A percentile compares a stretch with the other conserved stretches of the same genome.
These are phyloP conservation scores for Amiota mariae DNA, from an alignment of 2,888 invertebrate genomes.

Conservation along the genomic window DNA sequence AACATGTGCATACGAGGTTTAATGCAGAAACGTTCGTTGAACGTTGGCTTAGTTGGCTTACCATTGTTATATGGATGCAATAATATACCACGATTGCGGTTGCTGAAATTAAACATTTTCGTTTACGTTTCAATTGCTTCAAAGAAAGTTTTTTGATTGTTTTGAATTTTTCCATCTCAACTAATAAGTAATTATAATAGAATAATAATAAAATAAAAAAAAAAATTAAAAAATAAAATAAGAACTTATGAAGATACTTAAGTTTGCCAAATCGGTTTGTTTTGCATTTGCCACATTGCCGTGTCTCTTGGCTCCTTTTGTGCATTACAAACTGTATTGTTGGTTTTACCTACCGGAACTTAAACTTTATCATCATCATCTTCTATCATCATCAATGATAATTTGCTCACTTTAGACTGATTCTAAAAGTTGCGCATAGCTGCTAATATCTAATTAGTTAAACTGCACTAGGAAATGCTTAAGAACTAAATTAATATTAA, in stretches of 20 bases:
- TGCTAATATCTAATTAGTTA: not conserved
- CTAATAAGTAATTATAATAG: too few species aligned
- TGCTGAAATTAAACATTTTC: conserved; percentile 69
- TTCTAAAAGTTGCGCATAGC: not conserved
- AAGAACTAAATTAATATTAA: conserved; percentile 6
- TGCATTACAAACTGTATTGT: conserved; percentile 63
- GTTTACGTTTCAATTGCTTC: conserved; percentile 41
- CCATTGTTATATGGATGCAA: conserved; percentile 78
- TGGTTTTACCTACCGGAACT: conserved; percentile 22
- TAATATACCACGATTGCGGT: conserved; percentile 74
- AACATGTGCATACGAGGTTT: conserved; percentile 27
- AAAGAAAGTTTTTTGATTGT: too few species aligned
- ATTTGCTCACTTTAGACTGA: too few species aligned
- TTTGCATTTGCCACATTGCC: conserved; percentile 5
- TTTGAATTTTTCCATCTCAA: too few species aligned
- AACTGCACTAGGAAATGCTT: conserved; percentile 9
- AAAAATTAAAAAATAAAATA: not conserved
- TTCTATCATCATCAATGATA: too few species aligned
- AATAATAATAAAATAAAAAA: not conserved
- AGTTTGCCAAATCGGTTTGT: not conserved
- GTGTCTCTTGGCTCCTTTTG: conserved; percentile 59
- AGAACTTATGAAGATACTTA: not conserved
- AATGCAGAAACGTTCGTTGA: conserved; percentile 49
- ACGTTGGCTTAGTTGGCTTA: conserved; percentile 73
- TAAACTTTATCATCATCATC: too few species aligned